Evolutionary conservation across 2,113 vertebrate species (phyloP).

Genomic region (Chamaetylas fuelleborni): DNA sequence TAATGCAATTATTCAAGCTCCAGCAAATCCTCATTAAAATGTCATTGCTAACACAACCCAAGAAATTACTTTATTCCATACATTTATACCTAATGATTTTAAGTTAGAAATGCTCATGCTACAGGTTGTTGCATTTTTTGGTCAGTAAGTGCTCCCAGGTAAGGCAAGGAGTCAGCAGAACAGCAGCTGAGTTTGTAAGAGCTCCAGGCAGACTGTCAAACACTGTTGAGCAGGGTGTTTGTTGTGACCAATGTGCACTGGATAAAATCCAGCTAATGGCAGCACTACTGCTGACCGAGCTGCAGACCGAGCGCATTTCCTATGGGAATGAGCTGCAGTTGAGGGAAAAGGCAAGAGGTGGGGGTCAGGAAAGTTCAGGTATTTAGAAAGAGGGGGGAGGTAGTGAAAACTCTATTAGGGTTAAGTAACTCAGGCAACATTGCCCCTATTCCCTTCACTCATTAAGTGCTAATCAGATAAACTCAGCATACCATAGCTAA

Average conservation of each 20-base stretch:
- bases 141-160: not conserved
- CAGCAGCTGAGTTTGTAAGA: not conserved
- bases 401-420: slow-evolving; percentile 59
- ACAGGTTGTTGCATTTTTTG: not conserved
- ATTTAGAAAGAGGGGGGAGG: slow-evolving; percentile 58
- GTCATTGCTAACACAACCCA: not conserved
- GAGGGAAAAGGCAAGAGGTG: slow-evolving; percentile 37
- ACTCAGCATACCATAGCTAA: slow-evolving; percentile 71
- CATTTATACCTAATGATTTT: not conserved
- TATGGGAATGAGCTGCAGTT: not conserved
- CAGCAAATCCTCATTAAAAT: not conserved
- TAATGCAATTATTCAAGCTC: slow-evolving; percentile 11
- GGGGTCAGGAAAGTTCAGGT: slow-evolving; percentile 71
- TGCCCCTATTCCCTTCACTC: slow-evolving; percentile 58
- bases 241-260: not conserved
- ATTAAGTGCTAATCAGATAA: slow-evolving; percentile 77
- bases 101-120: not conserved
- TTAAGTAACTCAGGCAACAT: slow-evolving; percentile 47
- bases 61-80: not conserved
- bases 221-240: not conserved
- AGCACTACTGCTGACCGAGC: slow-evolving; percentile 68
- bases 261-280: slow-evolving; percentile 66
- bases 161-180: not conserved
- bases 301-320: not conserved
- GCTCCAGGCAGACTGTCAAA: slow-evolving; percentile 31